These are phyloP conservation scores for Copidosoma aretas DNA, from an alignment of 2,888 invertebrate genomes.

Conservation along the genomic window DNA sequence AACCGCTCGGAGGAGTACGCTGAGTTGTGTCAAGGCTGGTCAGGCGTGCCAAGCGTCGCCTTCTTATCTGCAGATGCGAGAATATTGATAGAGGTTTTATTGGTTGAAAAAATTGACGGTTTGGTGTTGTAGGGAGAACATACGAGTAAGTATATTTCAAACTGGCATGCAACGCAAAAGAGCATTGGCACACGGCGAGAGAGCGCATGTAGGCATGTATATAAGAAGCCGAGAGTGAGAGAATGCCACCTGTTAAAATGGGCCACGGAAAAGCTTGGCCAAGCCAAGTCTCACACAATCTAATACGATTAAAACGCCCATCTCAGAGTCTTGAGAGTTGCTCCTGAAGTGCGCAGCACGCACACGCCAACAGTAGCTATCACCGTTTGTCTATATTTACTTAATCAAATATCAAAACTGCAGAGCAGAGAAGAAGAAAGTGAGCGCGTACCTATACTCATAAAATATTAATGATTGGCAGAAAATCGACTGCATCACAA, in stretches of 20 bases:
- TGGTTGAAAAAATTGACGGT: too few species aligned
- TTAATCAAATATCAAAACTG: not conserved
- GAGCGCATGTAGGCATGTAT: not conserved
- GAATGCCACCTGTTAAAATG: constrained; percentile 34
- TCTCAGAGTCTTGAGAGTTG: not conserved
- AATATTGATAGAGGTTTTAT: not conserved
- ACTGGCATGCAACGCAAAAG: constrained; percentile 6
- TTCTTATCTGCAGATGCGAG: constrained; percentile 70
- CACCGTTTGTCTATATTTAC: not conserved
- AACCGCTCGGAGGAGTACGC: not conserved
- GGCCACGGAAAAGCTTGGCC: constrained; percentile 31
- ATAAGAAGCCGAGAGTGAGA: not conserved
- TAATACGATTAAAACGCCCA: constrained; percentile 9
- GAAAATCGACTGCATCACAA: constrained; percentile 2
- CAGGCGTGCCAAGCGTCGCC: constrained; percentile 77
- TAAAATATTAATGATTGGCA: not conserved
- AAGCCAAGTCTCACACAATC: constrained; percentile 19
- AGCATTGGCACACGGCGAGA: constrained; percentile 28
- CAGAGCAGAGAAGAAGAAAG: not conserved
- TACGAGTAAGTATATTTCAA: not conserved
- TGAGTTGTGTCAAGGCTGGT: constrained; percentile 68
- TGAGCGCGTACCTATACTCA: not conserved
- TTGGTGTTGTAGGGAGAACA: not conserved
- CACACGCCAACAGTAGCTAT: not conserved
- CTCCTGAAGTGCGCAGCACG: not conserved